These are phyloP conservation scores for Rhizoglyphus robini DNA, from an alignment of 1,140 invertebrate genomes.

Conservation along the genomic window DNA sequence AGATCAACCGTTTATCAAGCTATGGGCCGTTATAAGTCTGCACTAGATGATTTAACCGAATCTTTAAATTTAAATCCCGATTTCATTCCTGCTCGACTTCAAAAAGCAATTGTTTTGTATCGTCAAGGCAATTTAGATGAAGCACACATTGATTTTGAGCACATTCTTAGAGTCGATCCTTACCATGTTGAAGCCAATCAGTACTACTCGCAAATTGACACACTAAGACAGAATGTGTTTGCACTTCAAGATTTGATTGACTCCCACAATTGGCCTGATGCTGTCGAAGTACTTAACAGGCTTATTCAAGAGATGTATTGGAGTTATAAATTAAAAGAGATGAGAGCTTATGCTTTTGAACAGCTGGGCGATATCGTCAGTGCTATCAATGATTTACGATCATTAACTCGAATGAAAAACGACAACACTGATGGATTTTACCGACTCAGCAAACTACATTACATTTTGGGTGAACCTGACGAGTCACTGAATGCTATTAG, in stretches of 20 bases:
- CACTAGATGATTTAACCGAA: constrained; percentile 77
- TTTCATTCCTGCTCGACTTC: constrained; percentile 73
- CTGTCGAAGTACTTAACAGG: constrained; percentile 52
- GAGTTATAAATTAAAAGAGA: constrained; percentile 64
- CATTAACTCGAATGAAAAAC: constrained; percentile 70
- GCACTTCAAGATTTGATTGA: constrained; percentile 50
- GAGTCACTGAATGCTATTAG: constrained; percentile 83
- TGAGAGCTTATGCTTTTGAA: constrained; percentile 70
- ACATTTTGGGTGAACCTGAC: constrained; percentile 76
- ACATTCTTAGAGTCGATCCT: constrained; percentile 57
- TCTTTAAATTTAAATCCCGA: constrained; percentile 87
- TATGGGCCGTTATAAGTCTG: constrained; percentile 85
- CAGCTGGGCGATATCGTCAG: constrained; percentile 61
- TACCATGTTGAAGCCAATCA: constrained; percentile 57
- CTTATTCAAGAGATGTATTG: constrained; percentile 61
- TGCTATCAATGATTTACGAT: constrained; percentile 77
- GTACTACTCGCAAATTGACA: constrained; percentile 48
- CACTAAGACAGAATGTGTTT: constrained; percentile 49
- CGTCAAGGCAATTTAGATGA: constrained; percentile 72
- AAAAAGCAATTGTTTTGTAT: constrained; percentile 69
- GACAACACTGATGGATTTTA: constrained; percentile 83
- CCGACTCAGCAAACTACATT: constrained; percentile 66
- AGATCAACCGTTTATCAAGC: constrained; percentile 93
- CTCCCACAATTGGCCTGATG: constrained; percentile 50
- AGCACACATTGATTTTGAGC: constrained; percentile 64